phyloP scores from a whole-genome alignment of 2,113 vertebrate genomes.

The Brachyhypopomus gauderio region DNA sequence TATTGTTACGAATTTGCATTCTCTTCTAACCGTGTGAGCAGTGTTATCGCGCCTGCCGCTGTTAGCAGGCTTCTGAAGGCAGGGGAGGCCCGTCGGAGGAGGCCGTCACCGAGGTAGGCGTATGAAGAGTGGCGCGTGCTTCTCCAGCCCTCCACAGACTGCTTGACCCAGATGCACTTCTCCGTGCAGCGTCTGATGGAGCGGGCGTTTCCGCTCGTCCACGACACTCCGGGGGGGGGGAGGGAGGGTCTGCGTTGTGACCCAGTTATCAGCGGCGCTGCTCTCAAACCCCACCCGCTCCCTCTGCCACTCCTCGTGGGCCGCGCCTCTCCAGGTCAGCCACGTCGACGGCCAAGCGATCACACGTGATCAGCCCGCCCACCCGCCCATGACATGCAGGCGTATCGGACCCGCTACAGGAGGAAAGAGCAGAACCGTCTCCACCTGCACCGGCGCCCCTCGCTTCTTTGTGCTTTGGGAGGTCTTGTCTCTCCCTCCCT shows the following conservation, averaged over 20 bases:
- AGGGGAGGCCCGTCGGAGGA: background rate
- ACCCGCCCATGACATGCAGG: slow-evolving; percentile 68
- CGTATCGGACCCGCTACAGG: slow-evolving; percentile 42
- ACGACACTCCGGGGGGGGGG: slow-evolving; percentile 52
- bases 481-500: slow-evolving; percentile 10
- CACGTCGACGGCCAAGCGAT: slow-evolving; percentile 62
- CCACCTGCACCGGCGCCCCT: slow-evolving; percentile 61
- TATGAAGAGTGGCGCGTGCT: background rate
- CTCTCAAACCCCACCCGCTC: slow-evolving; percentile 30
- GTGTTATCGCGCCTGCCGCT: no score
- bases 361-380: slow-evolving; percentile 31
- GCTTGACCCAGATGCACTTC: slow-evolving; percentile 23
- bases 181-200: background rate
- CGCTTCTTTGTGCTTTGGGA: slow-evolving; percentile 40
- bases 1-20: no score
- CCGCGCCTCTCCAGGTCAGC: slow-evolving; percentile 9
- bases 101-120: background rate
- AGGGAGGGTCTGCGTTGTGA: slow-evolving; percentile 59
- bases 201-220: slow-evolving; percentile 18
- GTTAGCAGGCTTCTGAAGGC: no score
- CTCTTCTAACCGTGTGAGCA: no score
- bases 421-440: slow-evolving; percentile 70
- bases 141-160: background rate
- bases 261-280: slow-evolving; percentile 67
- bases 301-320: background rate